Conservation (phyloP, 2,113 vertebrate species). For the Psephotus haematonotus region DNA sequence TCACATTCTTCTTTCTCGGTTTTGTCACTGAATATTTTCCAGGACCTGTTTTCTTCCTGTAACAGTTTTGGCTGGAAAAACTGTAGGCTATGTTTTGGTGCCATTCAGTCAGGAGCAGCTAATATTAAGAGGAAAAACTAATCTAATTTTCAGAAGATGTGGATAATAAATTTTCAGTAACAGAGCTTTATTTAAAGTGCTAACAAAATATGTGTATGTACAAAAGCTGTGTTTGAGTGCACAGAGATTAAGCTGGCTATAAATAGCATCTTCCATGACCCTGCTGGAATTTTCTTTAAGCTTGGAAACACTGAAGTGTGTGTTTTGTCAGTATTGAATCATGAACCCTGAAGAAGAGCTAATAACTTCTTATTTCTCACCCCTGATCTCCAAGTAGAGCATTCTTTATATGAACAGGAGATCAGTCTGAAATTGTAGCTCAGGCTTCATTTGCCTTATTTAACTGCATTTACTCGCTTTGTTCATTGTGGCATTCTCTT, state of each 20-base stretch:
- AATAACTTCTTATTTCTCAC: conserved; percentile 66
- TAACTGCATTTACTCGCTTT: conserved; percentile 13
- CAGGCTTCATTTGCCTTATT: neutral
- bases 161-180: conserved; percentile 4
- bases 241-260: conserved; percentile 66
- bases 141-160: conserved; percentile 18
- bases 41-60: neutral
- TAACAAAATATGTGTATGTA: conserved; percentile 26
- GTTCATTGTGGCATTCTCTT: neutral
- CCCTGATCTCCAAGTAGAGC: conserved; percentile 47
- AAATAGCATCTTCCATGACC: conserved; percentile 74
- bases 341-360: conserved; percentile 72
- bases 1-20: conserved; percentile 1
- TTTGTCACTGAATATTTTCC: conserved; percentile 63
- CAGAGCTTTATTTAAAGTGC: neutral
- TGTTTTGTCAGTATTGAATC: conserved; percentile 74
- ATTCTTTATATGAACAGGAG: neutral
- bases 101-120: conserved; percentile 13
- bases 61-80: conserved; percentile 4
- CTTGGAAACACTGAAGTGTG: conserved; percentile 76
- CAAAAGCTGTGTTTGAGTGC: conserved; percentile 58
- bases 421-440: neutral
- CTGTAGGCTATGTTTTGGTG: neutral
- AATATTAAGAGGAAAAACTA: neutral
- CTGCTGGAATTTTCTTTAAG: conserved; percentile 74